Evolutionary conservation across 1,140 invertebrate genomes (phyloP), one percentile per base, ranked within the genome.

Genomic region (Aplysia californica): DNA sequence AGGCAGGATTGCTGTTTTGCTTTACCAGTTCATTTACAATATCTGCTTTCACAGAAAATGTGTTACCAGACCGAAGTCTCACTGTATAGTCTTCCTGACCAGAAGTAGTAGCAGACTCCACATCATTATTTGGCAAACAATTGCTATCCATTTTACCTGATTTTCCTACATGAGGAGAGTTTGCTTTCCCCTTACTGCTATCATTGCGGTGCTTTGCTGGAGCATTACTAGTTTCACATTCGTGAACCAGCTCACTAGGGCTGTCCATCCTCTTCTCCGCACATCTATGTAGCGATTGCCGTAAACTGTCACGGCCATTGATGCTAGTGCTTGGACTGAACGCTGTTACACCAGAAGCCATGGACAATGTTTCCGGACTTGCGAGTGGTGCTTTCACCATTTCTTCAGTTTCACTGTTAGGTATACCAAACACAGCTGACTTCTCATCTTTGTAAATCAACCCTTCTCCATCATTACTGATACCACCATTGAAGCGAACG

Each of bases 321-420:
- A 70, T 39, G 20, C 74, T 76, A 35, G 75, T 77, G 31, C 67
- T 78, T 29, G 76, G 75, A 71, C 79, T 81, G 64, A 80, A 50
- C 4, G 75, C 73, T 21, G 87, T 87, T 55, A 91, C 79, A 83
- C 91, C 91, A 20, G 94, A 95, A 4, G 94, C 92, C 87, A 96
- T 95, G 0, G 95, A 96, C 2, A 96, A 86, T 1, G 94, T 96
- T 87, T 97, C 95, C 0, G 95, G 95, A 35, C 95, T 95, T 1
- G 95, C 95, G 29, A 97, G 85, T 0, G 95, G 95, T 0, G 95
- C 95, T 29, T 93, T 74, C 21, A 80, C 78, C 18, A 73, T 21
- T 3, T 78, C 73, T 20, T 80, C 74, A 29, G 56, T 73, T 39
- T 73, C 70, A 61, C 36, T 61, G 1, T 58, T 73, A 26, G 31